phyloP scores from a whole-genome alignment of 2,888 invertebrate genomes.

The Phlogophora meticulosa region DNA sequence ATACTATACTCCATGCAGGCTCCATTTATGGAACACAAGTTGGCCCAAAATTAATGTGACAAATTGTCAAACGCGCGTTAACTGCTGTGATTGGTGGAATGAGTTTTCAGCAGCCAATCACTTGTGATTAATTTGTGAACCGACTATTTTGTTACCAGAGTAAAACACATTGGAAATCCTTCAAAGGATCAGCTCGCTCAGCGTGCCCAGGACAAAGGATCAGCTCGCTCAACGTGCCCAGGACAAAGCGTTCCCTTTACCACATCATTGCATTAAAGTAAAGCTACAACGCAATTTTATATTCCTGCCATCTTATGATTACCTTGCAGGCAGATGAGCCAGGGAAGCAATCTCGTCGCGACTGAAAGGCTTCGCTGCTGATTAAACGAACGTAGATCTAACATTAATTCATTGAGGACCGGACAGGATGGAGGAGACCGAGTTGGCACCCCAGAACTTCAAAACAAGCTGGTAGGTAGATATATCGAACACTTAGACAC shows the following conservation, averaged over 20 bases:
- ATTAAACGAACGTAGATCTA: slow-evolving; percentile 53
- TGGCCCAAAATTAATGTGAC: too few relatives aligned
- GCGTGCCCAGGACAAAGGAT: too few relatives aligned
- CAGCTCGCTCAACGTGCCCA: too few relatives aligned
- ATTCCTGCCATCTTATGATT: slow-evolving; percentile 42
- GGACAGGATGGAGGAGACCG: slow-evolving; percentile 17
- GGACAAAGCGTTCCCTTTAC: not conserved
- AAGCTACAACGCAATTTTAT: slow-evolving; percentile 34
- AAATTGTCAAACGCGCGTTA: too few relatives aligned
- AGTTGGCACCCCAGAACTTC: slow-evolving; percentile 19
- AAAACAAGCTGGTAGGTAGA: not conserved
- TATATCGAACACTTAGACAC: not conserved
- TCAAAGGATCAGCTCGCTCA: not conserved
- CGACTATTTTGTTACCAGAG: too few relatives aligned
- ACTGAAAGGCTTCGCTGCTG: slow-evolving; percentile 55
- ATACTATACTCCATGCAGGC: too few relatives aligned
- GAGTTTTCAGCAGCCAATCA: too few relatives aligned
- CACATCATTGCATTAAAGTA: slow-evolving; percentile 21
- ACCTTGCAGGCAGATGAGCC: slow-evolving; percentile 42
- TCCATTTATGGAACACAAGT: too few relatives aligned
- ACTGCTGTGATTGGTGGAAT: too few relatives aligned
- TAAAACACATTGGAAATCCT: too few relatives aligned
- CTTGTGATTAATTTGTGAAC: too few relatives aligned
- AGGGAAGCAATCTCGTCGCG: slow-evolving; percentile 54
- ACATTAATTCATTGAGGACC: slow-evolving; percentile 50